A percentile compares a stretch with the other conserved stretches of the same genome.
phyloP scores from a whole-genome alignment of 2,113 vertebrate genomes.

The Vidua chalybeata region DNA sequence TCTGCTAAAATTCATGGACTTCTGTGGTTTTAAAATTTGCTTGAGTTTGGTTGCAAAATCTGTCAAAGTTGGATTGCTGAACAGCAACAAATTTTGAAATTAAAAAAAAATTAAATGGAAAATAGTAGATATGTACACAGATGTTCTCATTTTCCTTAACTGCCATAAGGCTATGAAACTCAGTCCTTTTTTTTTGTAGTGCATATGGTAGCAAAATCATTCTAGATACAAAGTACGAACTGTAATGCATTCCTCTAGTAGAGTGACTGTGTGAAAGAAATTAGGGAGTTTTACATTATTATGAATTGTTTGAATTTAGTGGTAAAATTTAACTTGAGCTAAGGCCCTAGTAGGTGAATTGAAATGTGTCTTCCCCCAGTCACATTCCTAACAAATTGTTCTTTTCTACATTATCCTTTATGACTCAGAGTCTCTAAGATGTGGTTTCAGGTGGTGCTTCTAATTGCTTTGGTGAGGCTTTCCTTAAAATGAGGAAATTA shows the following conservation, averaged over 20 bases:
- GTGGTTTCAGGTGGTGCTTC: background rate
- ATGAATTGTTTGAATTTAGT: background rate
- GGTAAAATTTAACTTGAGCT: background rate
- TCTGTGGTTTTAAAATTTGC: background rate
- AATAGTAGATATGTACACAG: background rate
- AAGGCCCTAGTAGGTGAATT: background rate
- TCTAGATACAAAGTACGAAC: background rate
- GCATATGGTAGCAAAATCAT: background rate
- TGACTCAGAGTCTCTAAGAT: background rate
- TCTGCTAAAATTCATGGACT: background rate
- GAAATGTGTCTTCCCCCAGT: background rate
- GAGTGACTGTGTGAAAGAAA: background rate
- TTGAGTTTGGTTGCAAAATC: background rate
- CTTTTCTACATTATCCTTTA: background rate
- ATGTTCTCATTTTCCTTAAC: background rate
- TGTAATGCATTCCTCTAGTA: fast-evolving
- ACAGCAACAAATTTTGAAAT: background rate
- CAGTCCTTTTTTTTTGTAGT: background rate
- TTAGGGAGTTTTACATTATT: background rate
- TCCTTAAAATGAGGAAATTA: background rate
- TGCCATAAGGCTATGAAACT: background rate
- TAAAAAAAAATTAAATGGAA: background rate
- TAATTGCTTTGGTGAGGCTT: background rate
- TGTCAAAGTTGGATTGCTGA: background rate
- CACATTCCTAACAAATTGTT: background rate